These are phyloP conservation scores for Gasterosteus nipponicus DNA, from an alignment of 2,113 vertebrate species.

Conservation along the genomic window DNA sequence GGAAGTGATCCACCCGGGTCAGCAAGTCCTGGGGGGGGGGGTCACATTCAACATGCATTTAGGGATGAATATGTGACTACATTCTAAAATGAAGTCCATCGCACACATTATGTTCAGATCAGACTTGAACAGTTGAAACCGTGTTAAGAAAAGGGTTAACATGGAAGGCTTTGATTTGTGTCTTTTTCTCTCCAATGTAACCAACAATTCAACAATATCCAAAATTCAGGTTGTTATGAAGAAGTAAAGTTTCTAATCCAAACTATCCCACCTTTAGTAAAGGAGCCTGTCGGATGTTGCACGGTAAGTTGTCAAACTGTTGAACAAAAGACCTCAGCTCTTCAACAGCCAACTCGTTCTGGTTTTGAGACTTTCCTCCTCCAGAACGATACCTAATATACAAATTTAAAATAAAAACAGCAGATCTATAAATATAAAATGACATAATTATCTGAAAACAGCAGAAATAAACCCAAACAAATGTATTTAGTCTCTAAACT, in stretches of 20 bases:
- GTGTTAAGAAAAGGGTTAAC: background rate
- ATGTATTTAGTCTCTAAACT: background rate
- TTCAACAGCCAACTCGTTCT: slow-evolving; percentile 89
- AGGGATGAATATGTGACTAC: background rate
- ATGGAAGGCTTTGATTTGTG: background rate
- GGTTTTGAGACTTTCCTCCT: slow-evolving; percentile 92
- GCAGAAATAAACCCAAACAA: background rate
- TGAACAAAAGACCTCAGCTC: slow-evolving; percentile 92
- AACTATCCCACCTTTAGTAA: slow-evolving; percentile 86
- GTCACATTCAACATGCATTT: slow-evolving; percentile 17
- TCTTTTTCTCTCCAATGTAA: background rate
- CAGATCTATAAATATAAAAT: background rate
- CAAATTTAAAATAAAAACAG: slow-evolving; percentile 11
- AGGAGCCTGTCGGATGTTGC: slow-evolving; percentile 90
- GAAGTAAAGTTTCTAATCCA: background rate
- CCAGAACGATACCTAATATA: slow-evolving; percentile 89
- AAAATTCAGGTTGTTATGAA: background rate
- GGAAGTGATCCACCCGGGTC: slow-evolving; percentile 91
- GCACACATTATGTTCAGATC: background rate
- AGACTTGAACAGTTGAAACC: background rate
- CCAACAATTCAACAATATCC: background rate
- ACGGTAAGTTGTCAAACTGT: slow-evolving; percentile 90
- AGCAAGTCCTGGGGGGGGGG: slow-evolving; percentile 86
- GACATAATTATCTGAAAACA: background rate
- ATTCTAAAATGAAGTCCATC: background rate